These are phyloP conservation scores for Falco peregrinus DNA, from an alignment of 2,797 vertebrate genomes.

Conservation along the genomic window DNA sequence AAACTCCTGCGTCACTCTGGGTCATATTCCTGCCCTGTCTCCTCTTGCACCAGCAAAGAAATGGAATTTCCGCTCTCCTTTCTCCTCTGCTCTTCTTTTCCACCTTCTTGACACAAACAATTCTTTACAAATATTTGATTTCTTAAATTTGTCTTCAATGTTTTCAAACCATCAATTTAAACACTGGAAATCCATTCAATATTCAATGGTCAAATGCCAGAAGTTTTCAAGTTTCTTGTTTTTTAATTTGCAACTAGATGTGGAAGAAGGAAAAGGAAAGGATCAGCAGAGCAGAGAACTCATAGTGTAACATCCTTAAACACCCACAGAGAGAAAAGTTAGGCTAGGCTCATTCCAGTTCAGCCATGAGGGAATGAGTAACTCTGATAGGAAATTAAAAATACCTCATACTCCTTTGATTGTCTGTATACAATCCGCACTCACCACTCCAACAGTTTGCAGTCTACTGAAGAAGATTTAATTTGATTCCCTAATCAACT, in stretches of 20 bases:
- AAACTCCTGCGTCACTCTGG: rapidly evolving
- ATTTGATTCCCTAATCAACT: background rate
- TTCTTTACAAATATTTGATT: background rate
- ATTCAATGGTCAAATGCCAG: background rate
- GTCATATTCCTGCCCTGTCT: background rate
- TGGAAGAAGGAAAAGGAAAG: background rate
- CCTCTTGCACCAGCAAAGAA: background rate
- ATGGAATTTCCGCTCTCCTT: background rate
- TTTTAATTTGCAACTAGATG: background rate
- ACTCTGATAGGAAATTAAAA: background rate
- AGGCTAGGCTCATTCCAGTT: background rate
- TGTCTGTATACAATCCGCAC: background rate
- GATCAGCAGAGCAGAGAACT: background rate
- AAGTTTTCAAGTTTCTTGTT: background rate
- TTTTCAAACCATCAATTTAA: background rate
- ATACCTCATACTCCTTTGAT: background rate
- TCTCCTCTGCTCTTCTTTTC: background rate
- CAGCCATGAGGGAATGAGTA: background rate
- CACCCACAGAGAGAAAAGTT: background rate
- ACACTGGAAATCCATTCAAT: background rate
- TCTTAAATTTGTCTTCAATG: background rate
- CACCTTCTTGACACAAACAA: background rate
- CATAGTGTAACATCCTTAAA: background rate
- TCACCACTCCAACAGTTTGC: background rate
- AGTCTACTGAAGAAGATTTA: background rate